These are phyloP conservation scores for Tupaia chinensis DNA, from an alignment of 2,113 vertebrate genomes.

Conservation along the genomic window DNA sequence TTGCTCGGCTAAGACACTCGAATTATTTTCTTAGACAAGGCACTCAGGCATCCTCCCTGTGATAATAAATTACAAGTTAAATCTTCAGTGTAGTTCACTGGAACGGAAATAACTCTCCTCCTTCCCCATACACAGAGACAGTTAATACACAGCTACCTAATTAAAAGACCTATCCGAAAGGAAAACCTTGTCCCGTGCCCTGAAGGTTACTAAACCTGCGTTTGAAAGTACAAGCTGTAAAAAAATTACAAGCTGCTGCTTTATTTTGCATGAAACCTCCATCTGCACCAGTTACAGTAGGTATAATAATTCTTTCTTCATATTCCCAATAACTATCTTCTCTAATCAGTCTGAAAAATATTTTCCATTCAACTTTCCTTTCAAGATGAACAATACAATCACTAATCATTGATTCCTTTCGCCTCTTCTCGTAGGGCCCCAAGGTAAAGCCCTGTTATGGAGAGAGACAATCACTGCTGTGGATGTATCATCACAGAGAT, in stretches of 20 bases:
- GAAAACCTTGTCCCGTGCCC: not conserved
- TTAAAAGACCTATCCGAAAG: constrained; percentile 43
- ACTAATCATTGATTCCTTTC: constrained; percentile 47
- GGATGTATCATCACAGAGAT: not conserved
- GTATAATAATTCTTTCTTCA: constrained; percentile 48
- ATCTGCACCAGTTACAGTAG: not conserved
- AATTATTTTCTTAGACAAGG: not conserved
- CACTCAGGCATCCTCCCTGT: not conserved
- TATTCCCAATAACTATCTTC: constrained; percentile 58
- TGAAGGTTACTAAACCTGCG: constrained; percentile 14
- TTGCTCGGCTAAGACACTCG: not conserved
- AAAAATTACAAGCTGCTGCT: constrained; percentile 13
- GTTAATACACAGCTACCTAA: not conserved
- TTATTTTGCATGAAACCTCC: constrained; percentile 45
- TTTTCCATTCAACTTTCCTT: constrained; percentile 69
- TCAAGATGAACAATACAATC: constrained; percentile 67
- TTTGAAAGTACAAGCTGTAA: not conserved
- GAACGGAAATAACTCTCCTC: not conserved
- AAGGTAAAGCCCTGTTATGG: constrained; percentile 42
- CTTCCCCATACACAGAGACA: not conserved
- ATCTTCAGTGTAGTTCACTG: not conserved
- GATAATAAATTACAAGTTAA: not conserved
- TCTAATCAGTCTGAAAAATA: constrained; percentile 68
- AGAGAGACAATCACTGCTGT: constrained; percentile 45
- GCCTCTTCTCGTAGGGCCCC: constrained; percentile 27